Evolutionary conservation across 2,888 invertebrate genomes (phyloP), one percentile per base, ranked within the genome.

Genomic region (Sialis fuliginosa): DNA sequence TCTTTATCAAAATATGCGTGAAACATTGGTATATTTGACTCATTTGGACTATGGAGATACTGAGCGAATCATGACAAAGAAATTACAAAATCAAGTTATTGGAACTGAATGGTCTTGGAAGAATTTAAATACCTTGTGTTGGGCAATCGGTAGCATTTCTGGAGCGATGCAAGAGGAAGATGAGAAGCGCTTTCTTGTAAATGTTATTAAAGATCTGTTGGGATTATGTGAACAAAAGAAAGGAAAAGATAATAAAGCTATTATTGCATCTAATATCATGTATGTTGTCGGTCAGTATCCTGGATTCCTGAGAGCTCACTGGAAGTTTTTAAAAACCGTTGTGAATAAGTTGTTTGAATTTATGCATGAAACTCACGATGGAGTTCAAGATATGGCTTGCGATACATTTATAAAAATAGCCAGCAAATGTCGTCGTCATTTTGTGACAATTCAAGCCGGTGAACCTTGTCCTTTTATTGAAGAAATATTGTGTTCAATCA

Each of bases 361-460:
- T 66, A 99, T 99, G 98, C 98, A 98, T 65, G 97, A 98, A 72
- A 96, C 96, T 47, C 98, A 98, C 64, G 98, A 97, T 65, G 98
- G 98, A 58, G 98, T 99, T 32, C 97, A 98, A 68, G 98, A 98
- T 61, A 99, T 99, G 98, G 98, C 98, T 50, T 99, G 98, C 72
- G 98, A 99, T 70, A 99, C 98, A 39, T 99, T 99, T 64, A 98
- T 99, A 56, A 99, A 99, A 71, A 99, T 99, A 60, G 93, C 98
- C 33, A 76, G 93, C 58, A 99, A 98, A 68, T 99, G 98, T 69
- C 77, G 93, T 52, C 77, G 96, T 56, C 97, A 98, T 69, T 99
- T 99, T 71, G 95, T 97, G 13, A 91, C 87, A 51, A 79, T 89
- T 40, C 97, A 98, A 71, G 82, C 88, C 52, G 96, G 96, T 39